These are phyloP conservation scores for Anas platyrhynchos DNA, from an alignment of 2,113 vertebrate species.

Conservation along the genomic window DNA sequence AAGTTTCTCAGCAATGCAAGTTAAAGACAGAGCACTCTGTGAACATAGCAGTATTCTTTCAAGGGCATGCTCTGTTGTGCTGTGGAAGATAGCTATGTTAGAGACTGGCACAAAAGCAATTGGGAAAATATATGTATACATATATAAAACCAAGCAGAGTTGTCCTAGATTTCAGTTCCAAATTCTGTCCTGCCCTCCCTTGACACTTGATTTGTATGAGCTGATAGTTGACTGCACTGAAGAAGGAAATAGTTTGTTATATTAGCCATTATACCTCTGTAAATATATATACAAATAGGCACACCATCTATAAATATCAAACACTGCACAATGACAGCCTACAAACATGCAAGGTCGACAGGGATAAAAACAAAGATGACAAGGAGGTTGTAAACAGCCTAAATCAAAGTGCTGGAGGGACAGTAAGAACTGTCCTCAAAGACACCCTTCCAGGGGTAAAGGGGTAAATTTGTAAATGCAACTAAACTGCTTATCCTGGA, in stretches of 20 bases:
- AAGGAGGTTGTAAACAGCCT: constrained; percentile 34
- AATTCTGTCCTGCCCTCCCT: background rate
- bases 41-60: background rate
- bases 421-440: constrained; percentile 3
- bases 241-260: constrained; percentile 21
- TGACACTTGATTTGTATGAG: background rate
- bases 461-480: background rate
- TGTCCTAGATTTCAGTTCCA: background rate
- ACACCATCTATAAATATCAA: constrained; percentile 34
- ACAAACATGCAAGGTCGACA: background rate
- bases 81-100: background rate
- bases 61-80: background rate
- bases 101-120: background rate
- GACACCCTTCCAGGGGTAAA: constrained; percentile 3
- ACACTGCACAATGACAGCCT: constrained; percentile 33
- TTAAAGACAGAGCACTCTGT: background rate
- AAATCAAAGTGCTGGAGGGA: background rate
- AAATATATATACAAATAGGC: constrained; percentile 28
- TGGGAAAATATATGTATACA: background rate
- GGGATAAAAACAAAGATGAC: background rate
- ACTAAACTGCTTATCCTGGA: background rate
- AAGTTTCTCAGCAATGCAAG: background rate
- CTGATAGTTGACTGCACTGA: background rate
- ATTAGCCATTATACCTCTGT: constrained; percentile 19
- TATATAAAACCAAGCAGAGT: background rate